phyloP scores from a whole-genome alignment of 2,888 invertebrate species.

The Xestia sexstrigata region DNA sequence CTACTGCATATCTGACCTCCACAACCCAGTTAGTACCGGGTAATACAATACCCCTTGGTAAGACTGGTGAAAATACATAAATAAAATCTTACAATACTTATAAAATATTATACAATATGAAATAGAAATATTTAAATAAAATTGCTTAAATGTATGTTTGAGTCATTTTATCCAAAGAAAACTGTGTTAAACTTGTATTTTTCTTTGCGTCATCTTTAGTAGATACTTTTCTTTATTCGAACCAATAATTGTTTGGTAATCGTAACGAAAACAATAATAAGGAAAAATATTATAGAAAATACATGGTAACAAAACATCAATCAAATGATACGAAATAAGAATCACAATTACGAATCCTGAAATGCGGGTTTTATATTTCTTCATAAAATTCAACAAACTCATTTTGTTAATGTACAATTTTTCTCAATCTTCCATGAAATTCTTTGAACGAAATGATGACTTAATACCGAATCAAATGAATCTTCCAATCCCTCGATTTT shows the following conservation, averaged over 20 bases:
- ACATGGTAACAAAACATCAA: background rate
- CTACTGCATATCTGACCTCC: no score
- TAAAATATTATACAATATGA: no score
- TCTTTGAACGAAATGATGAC: conserved; percentile 33
- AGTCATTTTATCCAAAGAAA: background rate
- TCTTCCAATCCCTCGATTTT: conserved; percentile 14
- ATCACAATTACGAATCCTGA: background rate
- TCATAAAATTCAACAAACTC: background rate
- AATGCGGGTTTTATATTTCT: background rate
- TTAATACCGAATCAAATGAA: conserved; percentile 19
- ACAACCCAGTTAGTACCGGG: no score
- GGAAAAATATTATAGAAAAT: background rate
- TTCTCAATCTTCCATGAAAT: background rate
- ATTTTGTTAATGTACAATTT: conserved; percentile 11
- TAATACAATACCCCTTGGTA: no score
- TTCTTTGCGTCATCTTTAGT: background rate
- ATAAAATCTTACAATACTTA: no score
- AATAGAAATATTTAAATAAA: background rate
- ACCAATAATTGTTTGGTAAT: background rate
- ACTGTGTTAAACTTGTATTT: background rate
- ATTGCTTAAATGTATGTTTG: background rate
- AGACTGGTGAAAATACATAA: no score
- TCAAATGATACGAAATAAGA: background rate
- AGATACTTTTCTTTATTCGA: background rate
- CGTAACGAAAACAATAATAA: background rate